Base-by-base conservation (phyloP, 2,888 invertebrate genomes). In the Drosophila silvestris region DNA sequence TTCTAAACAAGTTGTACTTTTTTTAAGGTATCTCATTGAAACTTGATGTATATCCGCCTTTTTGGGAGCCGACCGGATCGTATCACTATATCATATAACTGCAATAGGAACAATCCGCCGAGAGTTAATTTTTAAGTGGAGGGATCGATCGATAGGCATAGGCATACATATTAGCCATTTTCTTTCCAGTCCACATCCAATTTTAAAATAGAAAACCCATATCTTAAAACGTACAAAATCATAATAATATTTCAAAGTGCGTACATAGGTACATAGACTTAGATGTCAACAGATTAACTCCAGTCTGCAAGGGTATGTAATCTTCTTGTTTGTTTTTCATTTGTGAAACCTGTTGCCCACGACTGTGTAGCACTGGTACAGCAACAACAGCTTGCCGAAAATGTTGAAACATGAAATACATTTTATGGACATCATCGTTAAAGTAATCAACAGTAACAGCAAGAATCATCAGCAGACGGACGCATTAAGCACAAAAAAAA, bases 381-480 rank as follows among this genome's bases (percentile, higher is more conserved):
- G 67, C 51, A 52, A 53, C 37, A 57, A 37, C 44, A 77, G 61
- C 65, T 64, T 70, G 69, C 69, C 68, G 68, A 79, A 79, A 73
- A 77, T 74, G 60, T 28, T 75, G 74, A 57, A 73, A 66, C 71
- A 74, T 68, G 85, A 81, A 78, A 84, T 70, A 79, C 85, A 83
- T 82, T 89, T 84, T 84, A 89, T 86, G 89, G 81, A 82, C 86
- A 85, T 82, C 82, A 81, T 84, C 89, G 82, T 86, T 84, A 85
- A 87, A 85, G 81, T 87, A 85, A 89, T 85, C 89, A 89, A 77
- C 86, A 76, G 72, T 83, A 85, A 85, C 70, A 77, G 77, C 80
- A 73, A 85, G 83, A 85, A 88, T 85, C 83, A 88, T 82, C 85
- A 78, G 70, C 77, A 64, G 77, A 72, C 71, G 63, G 68, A 63